A percentile compares a stretch with the other conserved stretches of the same genome.
Conservation (phyloP, 1,140 invertebrate species). For the Drosophila simulans region DNA sequence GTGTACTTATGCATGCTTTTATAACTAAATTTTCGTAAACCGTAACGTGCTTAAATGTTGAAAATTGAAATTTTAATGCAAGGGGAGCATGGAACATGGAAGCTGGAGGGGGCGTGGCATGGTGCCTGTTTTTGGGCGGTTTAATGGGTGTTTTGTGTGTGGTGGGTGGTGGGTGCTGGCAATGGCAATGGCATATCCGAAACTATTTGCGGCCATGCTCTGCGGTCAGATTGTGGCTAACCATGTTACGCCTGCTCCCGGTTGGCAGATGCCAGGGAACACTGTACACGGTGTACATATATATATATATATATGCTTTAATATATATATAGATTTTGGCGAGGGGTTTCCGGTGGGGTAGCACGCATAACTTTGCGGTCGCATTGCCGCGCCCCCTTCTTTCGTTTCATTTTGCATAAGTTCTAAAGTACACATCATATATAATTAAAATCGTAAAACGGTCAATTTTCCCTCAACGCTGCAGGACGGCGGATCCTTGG, state of each 20-base stretch:
- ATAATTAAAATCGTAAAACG: conserved; percentile 84
- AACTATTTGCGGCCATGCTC: conserved; percentile 77
- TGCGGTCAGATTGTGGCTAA: conserved; percentile 68
- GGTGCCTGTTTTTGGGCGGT: conserved; percentile 23
- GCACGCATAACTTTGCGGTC: conserved; percentile 75
- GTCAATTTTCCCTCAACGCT: conserved; percentile 68
- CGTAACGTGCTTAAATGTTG: conserved; percentile 72
- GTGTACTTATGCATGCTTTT: conserved; percentile 63
- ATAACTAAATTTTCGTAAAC: conserved; percentile 74
- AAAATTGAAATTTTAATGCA: conserved; percentile 79
- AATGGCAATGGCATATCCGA: conserved; percentile 57
- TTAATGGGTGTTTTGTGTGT: conserved; percentile 3
- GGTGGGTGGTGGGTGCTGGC: conserved; percentile 14
- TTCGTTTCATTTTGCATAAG: conserved; percentile 82
- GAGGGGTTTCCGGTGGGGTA: conserved; percentile 12
- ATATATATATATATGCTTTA: not conserved
- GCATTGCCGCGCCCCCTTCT: conserved; percentile 53
- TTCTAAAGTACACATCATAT: conserved; percentile 84
- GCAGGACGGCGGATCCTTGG: conserved; percentile 14
- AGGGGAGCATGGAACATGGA: conserved; percentile 26
- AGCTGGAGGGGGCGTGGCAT: not conserved
- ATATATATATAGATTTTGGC: not conserved
- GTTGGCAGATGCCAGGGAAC: conserved; percentile 31
- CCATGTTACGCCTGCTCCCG: conserved; percentile 56
- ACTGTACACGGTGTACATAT: not conserved